These are phyloP conservation scores for Caenorhabditis plicata DNA, from an alignment of 2,888 invertebrate genomes.

Conservation along the genomic window DNA sequence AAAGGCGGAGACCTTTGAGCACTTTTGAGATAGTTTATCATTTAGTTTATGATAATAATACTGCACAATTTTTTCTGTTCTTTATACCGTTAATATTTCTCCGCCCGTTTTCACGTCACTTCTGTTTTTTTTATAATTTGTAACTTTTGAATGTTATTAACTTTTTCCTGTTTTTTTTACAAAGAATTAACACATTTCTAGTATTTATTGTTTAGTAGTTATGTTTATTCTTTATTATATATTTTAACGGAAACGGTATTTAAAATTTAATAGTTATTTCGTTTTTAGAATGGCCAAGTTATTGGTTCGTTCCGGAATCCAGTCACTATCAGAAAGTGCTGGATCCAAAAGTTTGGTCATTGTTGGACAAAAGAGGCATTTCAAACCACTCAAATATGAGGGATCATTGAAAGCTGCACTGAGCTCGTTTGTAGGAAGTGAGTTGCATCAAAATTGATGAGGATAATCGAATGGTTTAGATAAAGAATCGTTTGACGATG, in stretches of 20 bases:
- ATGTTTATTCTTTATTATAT: slow-evolving; percentile 2
- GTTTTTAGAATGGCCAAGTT: slow-evolving; percentile 16
- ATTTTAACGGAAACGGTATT: background rate
- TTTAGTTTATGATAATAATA: slow-evolving; percentile 1
- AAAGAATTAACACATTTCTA: background rate
- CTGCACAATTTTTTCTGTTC: slow-evolving; percentile 1
- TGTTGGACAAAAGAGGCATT: slow-evolving; percentile 16
- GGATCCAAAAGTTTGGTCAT: slow-evolving; percentile 21
- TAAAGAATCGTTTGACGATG: slow-evolving; percentile 32
- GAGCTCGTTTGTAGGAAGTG: slow-evolving; percentile 16
- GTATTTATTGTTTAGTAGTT: slow-evolving; percentile 5
- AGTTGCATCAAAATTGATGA: background rate
- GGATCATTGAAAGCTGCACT: slow-evolving; percentile 11
- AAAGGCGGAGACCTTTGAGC: too few species aligned
- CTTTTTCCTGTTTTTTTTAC: too few species aligned
- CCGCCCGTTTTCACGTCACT: background rate
- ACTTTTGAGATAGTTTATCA: too few species aligned
- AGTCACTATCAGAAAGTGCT: slow-evolving; percentile 8
- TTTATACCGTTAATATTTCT: background rate
- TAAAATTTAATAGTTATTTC: background rate
- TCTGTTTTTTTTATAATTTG: slow-evolving; percentile 2
- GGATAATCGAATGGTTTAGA: slow-evolving; percentile 12
- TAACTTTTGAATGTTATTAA: background rate
- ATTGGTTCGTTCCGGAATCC: slow-evolving; percentile 23
- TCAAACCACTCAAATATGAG: slow-evolving; percentile 12